Evolutionary conservation across 2,797 vertebrate species (phyloP), one percentile per base, ranked within the genome.

Genomic region (Leptatherina wallacei): DNA sequence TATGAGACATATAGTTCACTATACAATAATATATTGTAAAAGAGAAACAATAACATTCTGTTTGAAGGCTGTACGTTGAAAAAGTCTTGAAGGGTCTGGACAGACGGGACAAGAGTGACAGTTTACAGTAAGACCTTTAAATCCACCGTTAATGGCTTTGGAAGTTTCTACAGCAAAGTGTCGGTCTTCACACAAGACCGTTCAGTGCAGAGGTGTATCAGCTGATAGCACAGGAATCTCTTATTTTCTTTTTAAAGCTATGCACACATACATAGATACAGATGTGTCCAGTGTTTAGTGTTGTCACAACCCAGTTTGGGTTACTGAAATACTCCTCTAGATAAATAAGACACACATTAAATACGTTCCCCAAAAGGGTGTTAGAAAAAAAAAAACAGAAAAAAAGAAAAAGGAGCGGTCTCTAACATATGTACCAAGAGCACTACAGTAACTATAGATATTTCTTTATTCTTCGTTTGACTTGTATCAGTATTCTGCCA

Each of bases 31-130:
- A 76, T 71, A 78, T 61, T 47, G 33, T 12, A 70, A 81, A 82
- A 84, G 77, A 81, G 47, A 74, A 33, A 57, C 84, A 70, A 29
- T 70, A 78, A 91, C 89, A 89, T 89, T 92, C 78, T 58, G 86
- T 81, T 84, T 14, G 13, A 88, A 90, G 84, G 86, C 85, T 71
- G 69, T 79, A 77, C 49, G 65, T 77, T 87, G 2, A 51, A 44
- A 52, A 71, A 66, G 75, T 71, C 63, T 75, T 71, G 73, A 83
- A 83, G 85, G 78, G 65, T 78, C 61, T 49, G 73, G 83, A 83
- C 69, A 77, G 65, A 69, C 0, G 2, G 11, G 42, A 75, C 12
- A 4, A 52, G 60, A 85, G 65, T 1, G 78, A 42, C 12, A 1
- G 42, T 27, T 30, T 38, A 75, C 77, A 77, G 71, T 80, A 67